Evolutionary conservation across 2,797 vertebrate species (phyloP), one percentile per base, ranked within the genome.

Genomic region (Numenius phaeopus): DNA sequence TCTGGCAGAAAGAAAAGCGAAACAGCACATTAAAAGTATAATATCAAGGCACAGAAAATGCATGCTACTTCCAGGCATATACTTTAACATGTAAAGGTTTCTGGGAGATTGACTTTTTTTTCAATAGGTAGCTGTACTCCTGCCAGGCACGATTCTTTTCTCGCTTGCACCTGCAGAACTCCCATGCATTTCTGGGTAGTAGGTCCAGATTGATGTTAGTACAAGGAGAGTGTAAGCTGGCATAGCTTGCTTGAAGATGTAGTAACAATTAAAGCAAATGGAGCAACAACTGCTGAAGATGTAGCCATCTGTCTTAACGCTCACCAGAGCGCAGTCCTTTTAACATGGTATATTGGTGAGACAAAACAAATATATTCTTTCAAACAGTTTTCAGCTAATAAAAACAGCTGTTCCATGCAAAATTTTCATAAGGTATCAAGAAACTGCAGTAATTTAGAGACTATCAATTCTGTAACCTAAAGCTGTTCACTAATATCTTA

Each of bases 31-130:
- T 86, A 57, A 71, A 95, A 92, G 32, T 73, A 71, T 49, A 88
- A n/a, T 81, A 93, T 54, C 90, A 83, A 85, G 70, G 77, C 73
- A 93, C 96, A 85, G 95, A 97, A 97, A 92, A 92, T 54, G 3
- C 87, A 94, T 94, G 93, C 96, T 95, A 58, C 91, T 93, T 89
- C 81, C 92, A 85, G 54, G 82, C 67, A 94, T 96, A 95, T 80
- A 50, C 64, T 90, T 88, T 82, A 95, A 96, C 65, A 83, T 27
- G 72, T 46, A 95, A 83, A 92, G 67, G 82, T 93, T 96, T 87
- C 18, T 78, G 47, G 62, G 83, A 11, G 32, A 44, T 14, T 49
- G 47, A 49, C 24, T 49, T 49, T 64, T 14, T 62, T 73, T 93
- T 80, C 17, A 85, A 42, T 37, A 34, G 30, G 37, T 26, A 49